A percentile compares a stretch with the other conserved stretches of the same genome.
These are phyloP conservation scores for Leptestheria dahalacensis DNA, from an alignment of 1,140 invertebrate genomes.

Conservation along the genomic window DNA sequence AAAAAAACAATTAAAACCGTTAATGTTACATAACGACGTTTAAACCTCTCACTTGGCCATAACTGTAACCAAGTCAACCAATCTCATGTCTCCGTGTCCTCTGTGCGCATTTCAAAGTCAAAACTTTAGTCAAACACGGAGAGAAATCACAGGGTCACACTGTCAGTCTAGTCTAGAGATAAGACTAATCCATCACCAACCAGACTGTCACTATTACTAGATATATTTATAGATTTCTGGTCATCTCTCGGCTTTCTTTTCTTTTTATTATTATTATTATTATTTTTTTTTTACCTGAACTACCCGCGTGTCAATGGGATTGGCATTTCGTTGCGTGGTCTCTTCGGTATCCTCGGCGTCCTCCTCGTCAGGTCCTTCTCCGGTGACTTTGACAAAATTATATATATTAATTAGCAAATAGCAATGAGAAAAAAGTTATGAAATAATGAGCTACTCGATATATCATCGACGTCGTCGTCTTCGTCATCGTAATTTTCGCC, in stretches of 20 bases:
- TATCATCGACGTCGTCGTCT: background rate
- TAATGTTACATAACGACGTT: too few relatives aligned
- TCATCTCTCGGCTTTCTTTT: background rate
- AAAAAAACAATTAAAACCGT: too few relatives aligned
- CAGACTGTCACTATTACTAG: too few relatives aligned
- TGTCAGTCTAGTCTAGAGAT: too few relatives aligned
- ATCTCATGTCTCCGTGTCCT: too few relatives aligned
- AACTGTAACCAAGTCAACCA: too few relatives aligned
- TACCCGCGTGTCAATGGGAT: background rate
- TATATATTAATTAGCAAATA: background rate
- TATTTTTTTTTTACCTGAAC: background rate
- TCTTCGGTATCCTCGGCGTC: background rate
- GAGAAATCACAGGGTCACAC: too few relatives aligned
- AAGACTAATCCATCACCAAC: too few relatives aligned
- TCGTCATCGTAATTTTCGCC: constrained; percentile 11
- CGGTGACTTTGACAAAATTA: background rate
- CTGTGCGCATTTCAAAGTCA: too few relatives aligned
- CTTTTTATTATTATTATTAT: background rate
- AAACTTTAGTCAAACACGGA: too few relatives aligned
- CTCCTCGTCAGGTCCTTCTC: background rate
- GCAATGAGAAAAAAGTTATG: background rate
- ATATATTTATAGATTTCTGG: background rate
- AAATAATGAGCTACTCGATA: background rate
- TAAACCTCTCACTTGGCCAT: too few relatives aligned
- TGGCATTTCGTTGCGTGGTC: background rate